These are phyloP conservation scores for Cephalopterus ornatus DNA, from an alignment of 2,113 vertebrate genomes.

Conservation along the genomic window DNA sequence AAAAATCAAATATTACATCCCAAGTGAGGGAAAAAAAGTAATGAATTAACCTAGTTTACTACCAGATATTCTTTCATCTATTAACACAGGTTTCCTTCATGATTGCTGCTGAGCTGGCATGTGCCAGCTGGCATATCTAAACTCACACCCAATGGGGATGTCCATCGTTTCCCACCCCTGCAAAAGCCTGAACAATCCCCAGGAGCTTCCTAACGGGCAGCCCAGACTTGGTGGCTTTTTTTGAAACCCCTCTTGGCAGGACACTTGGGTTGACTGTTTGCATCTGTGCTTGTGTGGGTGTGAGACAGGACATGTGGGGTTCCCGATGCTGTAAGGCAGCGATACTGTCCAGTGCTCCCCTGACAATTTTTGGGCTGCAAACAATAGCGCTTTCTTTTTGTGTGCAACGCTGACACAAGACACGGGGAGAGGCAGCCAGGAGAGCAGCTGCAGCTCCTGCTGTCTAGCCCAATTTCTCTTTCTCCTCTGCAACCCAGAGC, in stretches of 20 bases:
- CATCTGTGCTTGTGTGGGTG: background rate
- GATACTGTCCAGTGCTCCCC: background rate
- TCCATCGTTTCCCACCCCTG: background rate
- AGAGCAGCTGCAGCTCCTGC: slow-evolving; percentile 34
- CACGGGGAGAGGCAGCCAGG: background rate
- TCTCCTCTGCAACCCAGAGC: background rate
- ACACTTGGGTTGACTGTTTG: fast-evolving
- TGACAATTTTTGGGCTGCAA: background rate
- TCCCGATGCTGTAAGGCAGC: fast-evolving
- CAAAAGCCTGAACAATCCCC: fast-evolving
- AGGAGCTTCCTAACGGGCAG: background rate
- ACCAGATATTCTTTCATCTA: background rate
- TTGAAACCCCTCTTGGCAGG: fast-evolving
- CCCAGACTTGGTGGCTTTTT: background rate
- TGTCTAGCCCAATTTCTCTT: background rate
- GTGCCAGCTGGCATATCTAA: no score
- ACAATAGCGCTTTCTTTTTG: slow-evolving; percentile 44
- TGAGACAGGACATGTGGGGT: background rate
- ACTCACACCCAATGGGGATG: fast-evolving
- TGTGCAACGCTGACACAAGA: background rate
- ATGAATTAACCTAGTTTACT: background rate
- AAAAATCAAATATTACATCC: background rate
- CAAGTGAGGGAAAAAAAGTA: background rate
- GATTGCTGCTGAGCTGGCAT: fast-evolving
- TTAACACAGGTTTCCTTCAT: background rate